A percentile compares a stretch with the other conserved stretches of the same genome.
Conservation (phyloP, 2,888 invertebrate species). For the Melikaiella ostensackeni region DNA sequence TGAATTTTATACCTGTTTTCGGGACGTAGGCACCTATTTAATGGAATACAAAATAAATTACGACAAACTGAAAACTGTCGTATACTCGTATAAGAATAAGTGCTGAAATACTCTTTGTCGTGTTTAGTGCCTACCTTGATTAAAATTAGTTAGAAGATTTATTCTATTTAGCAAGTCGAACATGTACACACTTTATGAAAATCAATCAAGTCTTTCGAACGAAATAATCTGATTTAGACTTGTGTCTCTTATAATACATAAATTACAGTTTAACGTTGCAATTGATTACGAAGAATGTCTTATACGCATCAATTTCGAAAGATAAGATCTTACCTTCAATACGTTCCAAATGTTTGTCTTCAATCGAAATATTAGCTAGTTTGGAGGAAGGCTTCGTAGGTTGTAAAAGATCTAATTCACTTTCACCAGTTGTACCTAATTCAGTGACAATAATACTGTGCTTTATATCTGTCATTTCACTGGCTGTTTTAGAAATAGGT, state of each 20-base stretch:
- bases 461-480: slow-evolving; percentile 68
- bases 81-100: not conserved
- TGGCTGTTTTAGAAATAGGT: slow-evolving; percentile 68
- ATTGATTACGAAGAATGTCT: not conserved
- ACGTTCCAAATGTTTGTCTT: slow-evolving; percentile 69
- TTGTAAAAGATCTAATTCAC: slow-evolving; percentile 76
- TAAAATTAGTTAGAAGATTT: not conserved
- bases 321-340: slow-evolving; percentile 69
- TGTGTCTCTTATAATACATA: not conserved
- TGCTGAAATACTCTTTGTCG: not conserved
- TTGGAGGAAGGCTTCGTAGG: slow-evolving; percentile 76
- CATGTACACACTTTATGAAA: not conserved
- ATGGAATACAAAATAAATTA: not conserved
- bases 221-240: not conserved
- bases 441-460: slow-evolving; percentile 79
- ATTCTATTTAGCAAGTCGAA: not conserved
- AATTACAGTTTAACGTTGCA: not conserved
- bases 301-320: slow-evolving; percentile 6
- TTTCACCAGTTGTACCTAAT: slow-evolving; percentile 77
- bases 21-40: not conserved
- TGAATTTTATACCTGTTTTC: not conserved
- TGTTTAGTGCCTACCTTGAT: not conserved
- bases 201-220: not conserved
- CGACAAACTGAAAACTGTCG: not conserved
- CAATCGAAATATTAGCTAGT: slow-evolving; percentile 73